Conservation (phyloP, 1,140 invertebrate genomes). For the Papilio dardanus region DNA sequence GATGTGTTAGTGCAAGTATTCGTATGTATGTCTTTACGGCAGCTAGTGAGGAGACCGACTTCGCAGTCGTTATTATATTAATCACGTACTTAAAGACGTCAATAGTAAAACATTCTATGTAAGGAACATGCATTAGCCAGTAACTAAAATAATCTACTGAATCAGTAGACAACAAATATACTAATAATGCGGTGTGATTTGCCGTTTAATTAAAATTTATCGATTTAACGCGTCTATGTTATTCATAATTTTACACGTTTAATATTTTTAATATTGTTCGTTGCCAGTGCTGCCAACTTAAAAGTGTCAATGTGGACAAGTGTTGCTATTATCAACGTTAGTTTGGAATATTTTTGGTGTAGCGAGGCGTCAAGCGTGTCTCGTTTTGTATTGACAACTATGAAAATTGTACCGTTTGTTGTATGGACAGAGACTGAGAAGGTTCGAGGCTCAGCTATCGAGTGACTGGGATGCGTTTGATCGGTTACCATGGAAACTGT, state of each 20-base stretch:
- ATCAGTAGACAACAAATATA: not conserved
- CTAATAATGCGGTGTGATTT: not conserved
- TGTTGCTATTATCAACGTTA: not conserved
- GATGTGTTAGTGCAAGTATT: constrained; percentile 10
- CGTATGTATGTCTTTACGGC: not conserved
- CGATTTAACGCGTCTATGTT: not conserved
- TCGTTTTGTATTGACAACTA: not conserved
- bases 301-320: not conserved
- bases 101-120: constrained; percentile 24
- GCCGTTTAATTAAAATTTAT: not conserved
- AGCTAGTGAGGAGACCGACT: not conserved
- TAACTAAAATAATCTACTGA: constrained; percentile 26
- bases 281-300: constrained; percentile 3
- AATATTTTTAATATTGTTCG: constrained; percentile 6
- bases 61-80: constrained; percentile 41
- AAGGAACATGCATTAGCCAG: constrained; percentile 19
- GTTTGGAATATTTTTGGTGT: not conserved
- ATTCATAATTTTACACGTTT: constrained; percentile 14
- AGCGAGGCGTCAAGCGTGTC: not conserved
- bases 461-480: not conserved
- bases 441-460: not conserved
- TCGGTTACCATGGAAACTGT: constrained; percentile 14
- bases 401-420: not conserved
- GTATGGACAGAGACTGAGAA: constrained; percentile 8
- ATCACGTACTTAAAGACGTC: constrained; percentile 18